Base-by-base conservation (phyloP, 2,888 invertebrate species). In the Troides oblongomaculatus region DNA sequence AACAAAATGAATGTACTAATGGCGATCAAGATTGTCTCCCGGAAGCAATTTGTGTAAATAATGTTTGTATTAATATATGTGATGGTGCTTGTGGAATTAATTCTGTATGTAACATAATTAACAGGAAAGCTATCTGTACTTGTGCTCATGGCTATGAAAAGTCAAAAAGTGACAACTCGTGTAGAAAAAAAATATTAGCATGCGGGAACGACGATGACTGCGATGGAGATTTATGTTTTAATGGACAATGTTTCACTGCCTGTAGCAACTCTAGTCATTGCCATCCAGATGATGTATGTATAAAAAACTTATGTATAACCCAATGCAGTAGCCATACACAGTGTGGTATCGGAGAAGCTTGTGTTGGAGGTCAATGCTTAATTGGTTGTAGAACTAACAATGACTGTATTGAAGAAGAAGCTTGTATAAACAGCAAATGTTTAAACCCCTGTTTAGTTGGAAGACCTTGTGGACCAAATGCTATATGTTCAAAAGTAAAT, bases 401-500 rank as follows among this genome's bases (percentile, higher is more conserved):
- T 78, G 96, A 97, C 78, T 98, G 98, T 81, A 93, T 94, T 0
- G 92, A 92, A 21, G 94, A 95, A 68, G 94, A 97, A 81, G 95
- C 97, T 4, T 98, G 98, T 81, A 94, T 97, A 57, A 96, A 96
- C 77, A 97, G 95, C 81, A 96, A 95, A 89, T 98, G 98, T 82
- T 93, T 94, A 80, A 95, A 97, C 90, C 97, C 97, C 30, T 98
- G 98, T 82, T 92, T 94, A 72, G 93, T 93, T 46, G 94, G 95
- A 72, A 95, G 95, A 74, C 94, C 95, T 17, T 97, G 97, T 81
- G 97, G 97, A 12, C 95, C 97, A 0, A 98, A 98, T 84, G 96
- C 97, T 0, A 92, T 96, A 39, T 98, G 97, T 83, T 94, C 94
- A 64, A 95, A 95, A 82, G 88, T 94, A 46, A 94, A 96, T 80